phyloP scores from a whole-genome alignment of 1,140 invertebrate genomes.

The Odontomachus brunneus region DNA sequence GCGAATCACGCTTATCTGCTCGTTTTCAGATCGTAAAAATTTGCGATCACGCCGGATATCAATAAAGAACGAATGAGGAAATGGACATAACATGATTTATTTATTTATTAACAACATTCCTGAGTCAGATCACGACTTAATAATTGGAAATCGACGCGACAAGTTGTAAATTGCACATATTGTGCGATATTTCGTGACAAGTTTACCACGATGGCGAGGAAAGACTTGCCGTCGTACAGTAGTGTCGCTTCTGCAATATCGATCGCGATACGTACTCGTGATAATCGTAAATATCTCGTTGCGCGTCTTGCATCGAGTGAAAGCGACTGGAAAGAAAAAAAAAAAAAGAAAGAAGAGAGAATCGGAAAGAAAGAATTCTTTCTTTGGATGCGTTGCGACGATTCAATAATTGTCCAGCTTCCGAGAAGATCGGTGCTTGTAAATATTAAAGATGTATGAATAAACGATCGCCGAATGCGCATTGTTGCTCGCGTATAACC shows the following conservation, averaged over 20 bases:
- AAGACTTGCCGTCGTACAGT: neutral
- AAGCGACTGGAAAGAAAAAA: too few relatives aligned
- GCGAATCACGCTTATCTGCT: too few relatives aligned
- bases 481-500: too few relatives aligned
- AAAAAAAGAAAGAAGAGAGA: too few relatives aligned
- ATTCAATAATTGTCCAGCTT: too few relatives aligned
- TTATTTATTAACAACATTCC: slow-evolving; percentile 2
- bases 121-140: neutral
- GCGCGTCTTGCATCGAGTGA: neutral
- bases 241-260: slow-evolving; percentile 53
- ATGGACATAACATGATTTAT: neutral
- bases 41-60: neutral
- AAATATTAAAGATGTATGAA: too few relatives aligned
- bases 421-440: too few relatives aligned
- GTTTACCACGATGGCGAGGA: slow-evolving; percentile 17
- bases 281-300: slow-evolving; percentile 41
- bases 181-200: neutral
- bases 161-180: neutral
- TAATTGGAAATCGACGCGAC: neutral
- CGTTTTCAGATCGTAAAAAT: neutral
- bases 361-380: too few relatives aligned
- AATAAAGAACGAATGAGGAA: too few relatives aligned
- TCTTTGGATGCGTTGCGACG: too few relatives aligned
- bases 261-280: slow-evolving; percentile 48
- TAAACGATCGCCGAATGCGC: too few relatives aligned